Conservation (phyloP, 2,797 vertebrate species). For the Rhinogobio ventralis region DNA sequence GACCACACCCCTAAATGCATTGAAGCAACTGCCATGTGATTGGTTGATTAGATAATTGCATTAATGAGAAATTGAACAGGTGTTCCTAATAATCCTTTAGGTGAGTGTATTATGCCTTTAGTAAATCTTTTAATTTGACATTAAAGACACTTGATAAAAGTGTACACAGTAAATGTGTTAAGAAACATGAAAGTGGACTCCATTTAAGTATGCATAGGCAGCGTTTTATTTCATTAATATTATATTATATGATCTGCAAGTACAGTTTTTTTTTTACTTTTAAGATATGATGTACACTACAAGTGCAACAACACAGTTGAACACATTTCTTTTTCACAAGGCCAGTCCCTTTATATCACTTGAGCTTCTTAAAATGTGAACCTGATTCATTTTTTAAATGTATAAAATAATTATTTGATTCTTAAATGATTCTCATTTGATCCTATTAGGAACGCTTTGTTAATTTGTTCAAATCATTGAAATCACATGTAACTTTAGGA, state of each 20-base stretch:
- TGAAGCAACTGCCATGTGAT: too few relatives aligned
- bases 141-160: background rate
- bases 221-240: background rate
- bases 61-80: too few relatives aligned
- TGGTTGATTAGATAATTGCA: too few relatives aligned
- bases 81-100: too few relatives aligned
- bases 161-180: background rate
- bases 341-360: background rate
- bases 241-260: background rate
- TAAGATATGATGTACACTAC: background rate
- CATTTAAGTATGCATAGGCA: too few relatives aligned
- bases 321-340: background rate
- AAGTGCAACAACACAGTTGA: background rate
- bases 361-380: background rate
- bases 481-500: background rate
- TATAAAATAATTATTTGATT: background rate
- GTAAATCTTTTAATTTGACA: background rate
- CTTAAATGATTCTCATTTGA: background rate
- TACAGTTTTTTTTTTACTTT: background rate
- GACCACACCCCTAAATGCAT: too few relatives aligned
- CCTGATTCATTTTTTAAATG: background rate
- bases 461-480: background rate
- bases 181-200: background rate
- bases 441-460: background rate
- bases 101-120: background rate